Conservation (phyloP, 2,113 vertebrate genomes). For the Leuciscus idus region DNA sequence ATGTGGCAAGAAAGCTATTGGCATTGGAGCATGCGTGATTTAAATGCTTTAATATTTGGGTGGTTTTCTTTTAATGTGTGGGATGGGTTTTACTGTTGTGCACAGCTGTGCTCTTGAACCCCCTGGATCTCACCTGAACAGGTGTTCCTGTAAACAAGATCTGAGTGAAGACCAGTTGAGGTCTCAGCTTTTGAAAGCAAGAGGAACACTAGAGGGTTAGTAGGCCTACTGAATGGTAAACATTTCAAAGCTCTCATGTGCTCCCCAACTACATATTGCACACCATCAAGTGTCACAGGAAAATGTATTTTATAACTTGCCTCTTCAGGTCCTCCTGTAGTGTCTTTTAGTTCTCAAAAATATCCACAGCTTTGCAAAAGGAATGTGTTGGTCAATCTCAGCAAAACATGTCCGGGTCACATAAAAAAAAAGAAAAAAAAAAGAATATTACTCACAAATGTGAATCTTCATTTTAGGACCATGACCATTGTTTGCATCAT, state of each 20-base stretch:
- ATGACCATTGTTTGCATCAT: not conserved
- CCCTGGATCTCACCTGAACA: not conserved
- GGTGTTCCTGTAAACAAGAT: not conserved
- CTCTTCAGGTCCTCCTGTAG: not conserved
- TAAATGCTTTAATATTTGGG: not conserved
- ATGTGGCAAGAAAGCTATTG: not conserved
- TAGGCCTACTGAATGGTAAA: not conserved
- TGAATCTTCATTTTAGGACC: not conserved
- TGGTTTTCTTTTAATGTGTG: not conserved
- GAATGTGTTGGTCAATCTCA: not conserved
- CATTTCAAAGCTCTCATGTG: not conserved
- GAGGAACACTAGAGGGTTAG: not conserved
- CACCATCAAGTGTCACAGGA: not conserved
- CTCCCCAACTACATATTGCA: not conserved
- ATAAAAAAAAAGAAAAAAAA: not conserved
- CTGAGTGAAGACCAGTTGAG: not conserved
- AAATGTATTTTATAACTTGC: not conserved
- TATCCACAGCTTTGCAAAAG: not conserved
- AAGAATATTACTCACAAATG: not conserved
- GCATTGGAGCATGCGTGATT: not conserved
- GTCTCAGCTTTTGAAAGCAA: not conserved
- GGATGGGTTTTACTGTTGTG: not conserved
- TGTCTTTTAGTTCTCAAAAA: not conserved
- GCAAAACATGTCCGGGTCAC: not conserved
- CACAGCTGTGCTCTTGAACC: slow-evolving; percentile 1